These are phyloP conservation scores for Thera britannica DNA, from an alignment of 2,888 invertebrate genomes.

Conservation along the genomic window DNA sequence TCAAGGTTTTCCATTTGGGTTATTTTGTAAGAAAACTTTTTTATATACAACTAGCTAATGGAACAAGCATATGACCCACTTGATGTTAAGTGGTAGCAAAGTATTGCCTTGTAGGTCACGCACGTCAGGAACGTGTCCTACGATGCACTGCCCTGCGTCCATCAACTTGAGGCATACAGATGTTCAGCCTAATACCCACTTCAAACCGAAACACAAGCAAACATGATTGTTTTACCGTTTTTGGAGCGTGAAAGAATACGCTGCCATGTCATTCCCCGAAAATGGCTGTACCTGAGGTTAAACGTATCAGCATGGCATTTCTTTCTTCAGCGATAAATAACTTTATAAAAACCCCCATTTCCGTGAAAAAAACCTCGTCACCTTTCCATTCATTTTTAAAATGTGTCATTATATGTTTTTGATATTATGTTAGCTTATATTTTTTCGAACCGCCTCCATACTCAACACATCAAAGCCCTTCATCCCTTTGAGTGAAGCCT, in stretches of 20 bases:
- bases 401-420: constrained; percentile 44
- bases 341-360: constrained; percentile 6
- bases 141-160: too few species aligned
- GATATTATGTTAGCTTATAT: constrained; percentile 42
- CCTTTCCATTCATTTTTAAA: constrained; percentile 38
- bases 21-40: too few species aligned
- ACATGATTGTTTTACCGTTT: not conserved
- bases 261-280: not conserved
- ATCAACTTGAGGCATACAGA: too few species aligned
- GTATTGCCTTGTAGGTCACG: too few species aligned
- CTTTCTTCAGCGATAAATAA: not conserved
- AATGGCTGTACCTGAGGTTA: not conserved
- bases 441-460: constrained; percentile 33
- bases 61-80: too few species aligned
- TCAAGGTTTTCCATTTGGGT: too few species aligned
- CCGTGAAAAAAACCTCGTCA: constrained; percentile 17
- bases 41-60: too few species aligned
- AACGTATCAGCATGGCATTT: constrained; percentile 9
- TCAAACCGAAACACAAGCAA: too few species aligned
- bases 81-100: too few species aligned
- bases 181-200: too few species aligned
- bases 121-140: too few species aligned
- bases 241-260: not conserved
- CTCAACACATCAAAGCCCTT: constrained; percentile 52
- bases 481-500: constrained; percentile 54